Conservation (phyloP, 2,888 invertebrate species). For the Megalurothrips usitatus region DNA sequence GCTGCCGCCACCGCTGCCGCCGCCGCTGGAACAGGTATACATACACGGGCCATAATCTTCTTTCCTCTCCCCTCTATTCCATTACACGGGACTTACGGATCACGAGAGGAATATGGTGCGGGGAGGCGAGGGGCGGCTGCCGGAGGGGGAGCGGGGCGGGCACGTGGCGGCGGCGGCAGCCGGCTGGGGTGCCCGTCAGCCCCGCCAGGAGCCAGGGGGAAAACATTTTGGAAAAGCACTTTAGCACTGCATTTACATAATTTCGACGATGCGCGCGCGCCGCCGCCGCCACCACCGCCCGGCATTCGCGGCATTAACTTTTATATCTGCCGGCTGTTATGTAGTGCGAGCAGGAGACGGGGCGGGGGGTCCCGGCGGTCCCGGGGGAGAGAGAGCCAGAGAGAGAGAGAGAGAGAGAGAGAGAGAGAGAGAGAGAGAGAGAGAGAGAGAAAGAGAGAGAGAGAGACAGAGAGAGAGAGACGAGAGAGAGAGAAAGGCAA, state of each 20-base stretch:
- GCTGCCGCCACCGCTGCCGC: no score
- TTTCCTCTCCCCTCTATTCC: neutral
- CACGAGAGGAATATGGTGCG: neutral
- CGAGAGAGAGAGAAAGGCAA: no score
- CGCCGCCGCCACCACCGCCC: no score
- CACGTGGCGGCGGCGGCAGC: neutral
- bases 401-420: no score
- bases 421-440: no score
- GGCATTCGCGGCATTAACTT: neutral
- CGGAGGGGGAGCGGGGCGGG: neutral
- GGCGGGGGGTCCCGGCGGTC: neutral
- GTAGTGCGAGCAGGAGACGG: neutral
- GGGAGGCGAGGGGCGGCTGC: neutral
- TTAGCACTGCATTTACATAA: conserved; percentile 6
- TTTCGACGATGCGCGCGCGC: neutral
- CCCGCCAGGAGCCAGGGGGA: neutral
- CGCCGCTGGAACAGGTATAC: no score
- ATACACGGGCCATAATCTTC: neutral
- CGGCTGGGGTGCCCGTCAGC: neutral
- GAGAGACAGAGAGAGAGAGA: no score
- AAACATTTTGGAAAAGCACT: neutral
- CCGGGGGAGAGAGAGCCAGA: no score
- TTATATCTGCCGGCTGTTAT: neutral
- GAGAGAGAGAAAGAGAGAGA: no score
- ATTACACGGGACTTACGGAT: neutral